Percentiles rank a stretch among this genome's conserved stretches.
Conservation (phyloP, 2,888 invertebrate genomes). For the Abrostola triplasia region DNA sequence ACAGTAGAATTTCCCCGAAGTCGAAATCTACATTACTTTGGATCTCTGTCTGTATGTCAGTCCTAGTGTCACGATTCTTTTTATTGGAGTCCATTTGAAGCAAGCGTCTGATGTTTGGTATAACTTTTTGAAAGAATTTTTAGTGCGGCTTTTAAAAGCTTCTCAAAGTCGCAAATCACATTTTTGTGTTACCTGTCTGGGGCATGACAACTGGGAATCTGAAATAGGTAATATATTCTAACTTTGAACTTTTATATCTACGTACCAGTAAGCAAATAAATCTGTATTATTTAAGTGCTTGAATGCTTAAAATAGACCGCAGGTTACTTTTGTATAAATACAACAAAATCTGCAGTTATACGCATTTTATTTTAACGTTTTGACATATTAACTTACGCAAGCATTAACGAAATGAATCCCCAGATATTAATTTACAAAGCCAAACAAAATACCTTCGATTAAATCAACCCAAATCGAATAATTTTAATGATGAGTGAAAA, state of each 20-base stretch:
- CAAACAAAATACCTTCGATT: no score
- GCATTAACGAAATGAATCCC: no score
- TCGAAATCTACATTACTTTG: constrained; percentile 6
- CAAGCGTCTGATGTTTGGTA: constrained; percentile 4
- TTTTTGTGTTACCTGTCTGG: constrained; percentile 5
- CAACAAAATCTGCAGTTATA: no score
- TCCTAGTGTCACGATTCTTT: constrained; percentile 21
- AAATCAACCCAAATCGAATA: no score
- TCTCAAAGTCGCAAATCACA: constrained; percentile 1
- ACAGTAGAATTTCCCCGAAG: constrained; percentile 6
- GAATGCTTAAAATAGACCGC: not conserved
- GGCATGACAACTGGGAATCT: not conserved
- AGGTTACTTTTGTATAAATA: no score
- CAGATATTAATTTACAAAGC: no score
- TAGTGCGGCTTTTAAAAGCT: constrained; percentile 5
- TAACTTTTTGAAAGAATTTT: constrained; percentile 10
- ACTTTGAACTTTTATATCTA: not conserved
- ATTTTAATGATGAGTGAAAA: no score
- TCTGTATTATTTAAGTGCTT: not conserved
- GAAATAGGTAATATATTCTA: not conserved
- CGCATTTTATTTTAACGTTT: no score
- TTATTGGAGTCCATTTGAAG: constrained; percentile 22
- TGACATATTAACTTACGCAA: no score
- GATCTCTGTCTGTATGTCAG: constrained; percentile 18
- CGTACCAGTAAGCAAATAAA: not conserved